Percentiles rank a stretch among this genome's conserved stretches.
phyloP scores from a whole-genome alignment of 2,113 vertebrate genomes.

The Todiramphus chloris region DNA sequence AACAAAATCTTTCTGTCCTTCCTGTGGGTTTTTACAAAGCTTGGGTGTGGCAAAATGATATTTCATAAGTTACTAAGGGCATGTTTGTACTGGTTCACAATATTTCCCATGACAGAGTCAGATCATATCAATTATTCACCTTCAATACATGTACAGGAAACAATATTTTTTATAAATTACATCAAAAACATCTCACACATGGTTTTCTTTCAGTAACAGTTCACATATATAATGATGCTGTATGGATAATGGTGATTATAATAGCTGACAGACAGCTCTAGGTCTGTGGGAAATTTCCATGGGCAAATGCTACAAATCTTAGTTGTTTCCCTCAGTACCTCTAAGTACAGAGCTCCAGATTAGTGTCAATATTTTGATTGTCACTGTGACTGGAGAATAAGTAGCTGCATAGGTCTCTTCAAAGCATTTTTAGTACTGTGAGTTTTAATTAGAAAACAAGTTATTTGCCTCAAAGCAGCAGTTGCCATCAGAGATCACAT shows the following conservation, averaged over 20 bases:
- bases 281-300: neutral
- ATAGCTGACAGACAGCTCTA: neutral
- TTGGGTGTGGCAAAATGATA: fast-evolving
- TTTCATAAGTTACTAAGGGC: fast-evolving
- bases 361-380: neutral
- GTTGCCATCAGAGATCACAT: conserved; percentile 19
- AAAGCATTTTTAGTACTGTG: neutral
- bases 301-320: neutral
- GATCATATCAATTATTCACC: neutral
- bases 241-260: neutral
- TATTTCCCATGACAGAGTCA: fast-evolving
- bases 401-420: neutral
- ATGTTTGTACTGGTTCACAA: neutral
- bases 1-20: neutral
- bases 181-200: fast-evolving
- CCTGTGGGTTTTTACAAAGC: fast-evolving
- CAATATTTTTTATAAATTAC: neutral
- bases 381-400: neutral
- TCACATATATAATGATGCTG: fast-evolving
- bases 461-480: neutral
- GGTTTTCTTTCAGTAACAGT: fast-evolving
- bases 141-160: neutral
- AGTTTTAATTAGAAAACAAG: conserved; percentile 51
- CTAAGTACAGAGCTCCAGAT: neutral
- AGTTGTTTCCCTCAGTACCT: neutral